Evolutionary conservation across 2,113 vertebrate species (phyloP), one percentile per base, ranked within the genome.

Genomic region (Misgurnus anguillicaudatus): DNA sequence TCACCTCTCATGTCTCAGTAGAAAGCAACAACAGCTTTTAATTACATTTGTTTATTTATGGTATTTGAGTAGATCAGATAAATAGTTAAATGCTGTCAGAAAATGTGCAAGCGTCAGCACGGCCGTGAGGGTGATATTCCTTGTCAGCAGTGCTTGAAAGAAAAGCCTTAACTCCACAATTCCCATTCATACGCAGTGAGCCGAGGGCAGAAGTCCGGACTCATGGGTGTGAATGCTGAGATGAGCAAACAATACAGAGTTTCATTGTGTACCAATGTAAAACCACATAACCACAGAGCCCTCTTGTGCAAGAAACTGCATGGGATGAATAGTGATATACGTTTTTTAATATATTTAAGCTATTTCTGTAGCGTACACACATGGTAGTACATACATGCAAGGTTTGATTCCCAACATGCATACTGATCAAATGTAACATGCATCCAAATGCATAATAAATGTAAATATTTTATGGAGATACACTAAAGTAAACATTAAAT

Each of bases 151-250:
- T 24, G 45, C 38, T 24, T 17, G 19, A 73, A 47, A 47, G 71
- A 70, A 75, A 81, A 71, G 41, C 80, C 74, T 77, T 64, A 53
- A 61, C 72, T 63, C 48, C 51, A 36, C 47, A 75, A 7, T 53
- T 76, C 74, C 72, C 45, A 76, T 76, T 76, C 61, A 76, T 75
- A 42, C 14, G 41, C 61, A 51, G 19, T 21, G 60, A 64, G 61
- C 61, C 17, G 42, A 64, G 60, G 16, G 61, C 74, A 63, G 74
- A 14, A 1, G 60, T 21, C 61, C 60, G 53, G 16, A 45, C 61
- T 65, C 51, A 53, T 3, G 31, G 57, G 21, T 51, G 61, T 48
- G 60, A 36, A 16, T 21, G 57, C 57, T 74, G 57, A 61, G 57
- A 74, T 9, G 57, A 11, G 51, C 53, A 58, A 72, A 74, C 19